Conservation (phyloP, 2,888 invertebrate genomes). For the Heliconius ethilla region DNA sequence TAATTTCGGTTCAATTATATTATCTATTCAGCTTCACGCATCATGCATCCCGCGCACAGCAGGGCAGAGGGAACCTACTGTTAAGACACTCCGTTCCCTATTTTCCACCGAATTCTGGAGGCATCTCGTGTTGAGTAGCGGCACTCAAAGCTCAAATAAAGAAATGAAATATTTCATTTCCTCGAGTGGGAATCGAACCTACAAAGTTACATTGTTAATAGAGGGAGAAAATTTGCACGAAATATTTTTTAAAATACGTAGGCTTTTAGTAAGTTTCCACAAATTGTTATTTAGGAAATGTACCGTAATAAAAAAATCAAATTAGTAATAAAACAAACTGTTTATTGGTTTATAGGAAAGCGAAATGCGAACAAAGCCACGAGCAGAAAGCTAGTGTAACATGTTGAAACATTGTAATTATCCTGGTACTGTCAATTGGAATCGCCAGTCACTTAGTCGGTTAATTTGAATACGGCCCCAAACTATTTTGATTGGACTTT, state of each 20-base stretch:
- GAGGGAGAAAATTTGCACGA: too few relatives aligned
- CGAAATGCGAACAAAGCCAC: background rate
- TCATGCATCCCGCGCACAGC: background rate
- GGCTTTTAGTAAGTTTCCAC: too few relatives aligned
- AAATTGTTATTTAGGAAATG: too few relatives aligned
- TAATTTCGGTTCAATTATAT: background rate
- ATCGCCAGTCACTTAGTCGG: slow-evolving; percentile 33
- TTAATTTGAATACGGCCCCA: slow-evolving; percentile 33
- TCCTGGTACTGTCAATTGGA: slow-evolving; percentile 25
- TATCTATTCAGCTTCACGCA: background rate
- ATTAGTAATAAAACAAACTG: too few relatives aligned
- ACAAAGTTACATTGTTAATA: background rate
- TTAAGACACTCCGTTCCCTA: background rate
- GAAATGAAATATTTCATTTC: background rate
- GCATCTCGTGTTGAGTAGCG: background rate
- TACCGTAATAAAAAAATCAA: too few relatives aligned
- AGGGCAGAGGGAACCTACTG: background rate
- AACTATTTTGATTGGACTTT: slow-evolving; percentile 40
- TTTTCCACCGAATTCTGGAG: background rate
- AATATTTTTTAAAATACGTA: too few relatives aligned
- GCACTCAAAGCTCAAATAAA: background rate
- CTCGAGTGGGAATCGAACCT: background rate
- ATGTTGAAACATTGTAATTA: slow-evolving; percentile 30
- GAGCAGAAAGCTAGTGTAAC: background rate
- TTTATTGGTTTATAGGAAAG: too few relatives aligned